Base-by-base conservation (phyloP, 2,888 invertebrate species). In the Myathropa florea region DNA sequence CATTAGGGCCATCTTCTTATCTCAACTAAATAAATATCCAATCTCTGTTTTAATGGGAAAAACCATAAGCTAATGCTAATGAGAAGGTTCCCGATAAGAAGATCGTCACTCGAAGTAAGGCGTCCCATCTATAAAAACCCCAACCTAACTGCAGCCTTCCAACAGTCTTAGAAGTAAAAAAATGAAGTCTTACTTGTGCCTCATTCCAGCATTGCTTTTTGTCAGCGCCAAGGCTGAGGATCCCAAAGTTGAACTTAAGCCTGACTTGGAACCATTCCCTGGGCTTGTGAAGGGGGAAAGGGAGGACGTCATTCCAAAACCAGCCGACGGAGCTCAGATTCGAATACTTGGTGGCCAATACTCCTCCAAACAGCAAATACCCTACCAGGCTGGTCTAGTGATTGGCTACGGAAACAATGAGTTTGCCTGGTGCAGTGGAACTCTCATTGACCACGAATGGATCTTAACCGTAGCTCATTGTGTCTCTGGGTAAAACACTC, bases 401-500 rank as follows among this genome's bases (percentile, higher is more conserved):
- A 90, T 92, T 14, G 91, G 91, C 46, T 90, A 85, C 90, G 90
- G 90, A 89, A 90, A 80, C 90, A 90, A 33, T 89, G 90, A 23
- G 89, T 91, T 53, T n/a, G 14, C 14, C n/a, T 90, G 92, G 21
- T 92, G 92, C 60, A 93, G 92, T 14, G 92, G 92, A 36, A 92
- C 92, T 0, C 57, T 93, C 75, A 89, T 93, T 68, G 90, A 90
- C 77, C 89, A 89, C 1, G 90, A 91, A 61, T 93, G 92, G 92
- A 88, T 93, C 10, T 81, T 93, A 10, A 93, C 93, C 0, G 93
- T 92, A 3, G 93, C 91, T 3, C 93, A 93, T 79, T 93, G 93
- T 84, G 90, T 90, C 33, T 89, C 89, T 89, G 91, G 90, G 92
- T 92, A 10, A 91, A 90, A 14, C 89, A 61, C 14, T 9, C 2